Percentiles rank a stretch among this genome's conserved stretches.
phyloP scores from a whole-genome alignment of 2,888 invertebrate genomes.

The Ennomos erosarius region DNA sequence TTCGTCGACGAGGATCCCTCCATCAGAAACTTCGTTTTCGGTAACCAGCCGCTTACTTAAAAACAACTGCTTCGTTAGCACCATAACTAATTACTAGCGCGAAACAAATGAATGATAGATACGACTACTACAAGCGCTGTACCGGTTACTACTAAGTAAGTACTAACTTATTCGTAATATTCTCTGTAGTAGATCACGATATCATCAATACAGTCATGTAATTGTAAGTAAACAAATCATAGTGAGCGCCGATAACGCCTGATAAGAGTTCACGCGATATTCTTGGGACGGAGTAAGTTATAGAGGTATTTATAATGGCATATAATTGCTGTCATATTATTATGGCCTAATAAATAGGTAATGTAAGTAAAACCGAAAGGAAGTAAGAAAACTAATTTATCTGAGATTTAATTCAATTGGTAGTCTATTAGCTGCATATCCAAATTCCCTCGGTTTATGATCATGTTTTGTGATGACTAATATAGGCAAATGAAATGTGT shows the following conservation, averaged over 20 bases:
- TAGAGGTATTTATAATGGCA: neutral
- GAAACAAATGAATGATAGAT: slow-evolving; percentile 31
- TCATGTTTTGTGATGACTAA: slow-evolving; percentile 13
- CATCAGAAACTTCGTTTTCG: slow-evolving; percentile 80
- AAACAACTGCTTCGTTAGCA: slow-evolving; percentile 68
- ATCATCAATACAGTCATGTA: slow-evolving; percentile 22
- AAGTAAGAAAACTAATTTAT: too few relatives aligned
- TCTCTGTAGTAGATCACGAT: slow-evolving; percentile 38
- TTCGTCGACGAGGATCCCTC: slow-evolving; percentile 85
- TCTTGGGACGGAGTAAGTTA: slow-evolving; percentile 2
- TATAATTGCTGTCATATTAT: slow-evolving; percentile 21
- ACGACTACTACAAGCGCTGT: slow-evolving; percentile 46
- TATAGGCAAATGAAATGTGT: slow-evolving; percentile 18
- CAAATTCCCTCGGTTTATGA: too few relatives aligned
- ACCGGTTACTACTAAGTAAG: slow-evolving; percentile 36
- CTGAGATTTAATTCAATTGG: too few relatives aligned
- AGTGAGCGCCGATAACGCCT: slow-evolving; percentile 28
- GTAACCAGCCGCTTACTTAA: slow-evolving; percentile 81
- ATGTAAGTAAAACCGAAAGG: too few relatives aligned
- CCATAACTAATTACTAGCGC: slow-evolving; percentile 48
- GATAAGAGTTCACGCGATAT: slow-evolving; percentile 22
- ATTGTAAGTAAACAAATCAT: slow-evolving; percentile 45
- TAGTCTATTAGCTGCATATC: too few relatives aligned
- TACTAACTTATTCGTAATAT: slow-evolving; percentile 47
- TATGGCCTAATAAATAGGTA: neutral